A percentile compares a stretch with the other conserved stretches of the same genome.
These are phyloP conservation scores for Heliornis fulica DNA, from an alignment of 2,113 vertebrate species.

Conservation along the genomic window DNA sequence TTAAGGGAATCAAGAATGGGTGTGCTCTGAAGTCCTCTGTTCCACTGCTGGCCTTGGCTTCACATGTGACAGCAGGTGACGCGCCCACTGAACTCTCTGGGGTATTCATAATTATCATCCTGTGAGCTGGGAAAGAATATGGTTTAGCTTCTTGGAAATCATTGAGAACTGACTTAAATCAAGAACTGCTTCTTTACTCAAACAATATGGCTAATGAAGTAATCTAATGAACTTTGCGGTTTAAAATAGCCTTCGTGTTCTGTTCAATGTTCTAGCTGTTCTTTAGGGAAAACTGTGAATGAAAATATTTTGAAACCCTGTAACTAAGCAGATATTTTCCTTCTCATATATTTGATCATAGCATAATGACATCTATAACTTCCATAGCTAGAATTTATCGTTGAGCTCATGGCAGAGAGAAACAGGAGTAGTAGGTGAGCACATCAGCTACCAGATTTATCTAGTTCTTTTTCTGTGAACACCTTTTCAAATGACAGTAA, in stretches of 20 bases:
- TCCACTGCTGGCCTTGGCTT: neutral
- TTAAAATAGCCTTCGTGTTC: neutral
- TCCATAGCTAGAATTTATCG: neutral
- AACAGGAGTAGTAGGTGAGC: neutral
- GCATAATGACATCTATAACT: neutral
- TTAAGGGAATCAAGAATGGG: neutral
- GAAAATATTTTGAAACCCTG: neutral
- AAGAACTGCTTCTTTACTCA: neutral
- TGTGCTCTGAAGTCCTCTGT: neutral
- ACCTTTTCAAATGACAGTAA: neutral
- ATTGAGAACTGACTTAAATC: neutral
- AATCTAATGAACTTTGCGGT: neutral
- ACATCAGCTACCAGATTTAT: neutral
- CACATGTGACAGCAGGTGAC: fast-evolving
- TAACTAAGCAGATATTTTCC: neutral
- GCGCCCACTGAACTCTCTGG: neutral
- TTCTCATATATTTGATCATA: neutral
- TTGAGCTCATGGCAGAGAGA: neutral
- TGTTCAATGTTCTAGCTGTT: neutral
- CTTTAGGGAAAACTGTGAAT: neutral
- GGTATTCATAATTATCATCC: neutral
- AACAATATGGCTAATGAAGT: neutral
- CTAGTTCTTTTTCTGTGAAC: neutral
- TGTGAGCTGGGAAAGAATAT: neutral
- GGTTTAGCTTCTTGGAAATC: neutral